phyloP scores from a whole-genome alignment of 2,113 vertebrate genomes.

The Melanocharis versteri region DNA sequence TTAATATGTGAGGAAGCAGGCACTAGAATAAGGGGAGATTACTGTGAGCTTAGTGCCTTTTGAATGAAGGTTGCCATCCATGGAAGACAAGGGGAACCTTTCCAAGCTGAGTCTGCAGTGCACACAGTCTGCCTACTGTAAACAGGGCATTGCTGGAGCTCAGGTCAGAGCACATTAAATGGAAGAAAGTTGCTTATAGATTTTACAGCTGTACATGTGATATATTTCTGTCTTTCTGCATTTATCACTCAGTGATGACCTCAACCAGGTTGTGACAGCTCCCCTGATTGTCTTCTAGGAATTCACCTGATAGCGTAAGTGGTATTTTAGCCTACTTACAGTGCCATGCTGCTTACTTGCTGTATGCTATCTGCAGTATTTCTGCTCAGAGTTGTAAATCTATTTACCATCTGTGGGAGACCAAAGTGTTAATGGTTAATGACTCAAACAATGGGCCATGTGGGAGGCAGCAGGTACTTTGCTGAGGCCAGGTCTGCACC shows the following conservation, averaged over 20 bases:
- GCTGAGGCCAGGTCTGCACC: background rate
- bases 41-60: background rate
- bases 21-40: background rate
- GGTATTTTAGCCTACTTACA: background rate
- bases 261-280: background rate
- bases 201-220: background rate
- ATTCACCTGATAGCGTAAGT: background rate
- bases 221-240: background rate
- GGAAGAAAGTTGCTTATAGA: background rate
- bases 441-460: background rate
- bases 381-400: background rate
- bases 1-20: background rate
- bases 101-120: background rate
- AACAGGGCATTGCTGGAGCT: background rate
- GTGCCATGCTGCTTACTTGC: background rate
- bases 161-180: background rate
- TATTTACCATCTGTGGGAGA: background rate
- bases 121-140: background rate
- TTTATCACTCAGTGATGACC: background rate
- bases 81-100: background rate
- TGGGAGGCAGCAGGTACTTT: background rate
- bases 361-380: background rate
- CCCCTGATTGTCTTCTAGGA: background rate
- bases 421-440: background rate
- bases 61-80: background rate